A percentile compares a stretch with the other conserved stretches of the same genome.
Evolutionary conservation across 2,888 invertebrate genomes (phyloP).

Genomic region (Apotomis turbidana): DNA sequence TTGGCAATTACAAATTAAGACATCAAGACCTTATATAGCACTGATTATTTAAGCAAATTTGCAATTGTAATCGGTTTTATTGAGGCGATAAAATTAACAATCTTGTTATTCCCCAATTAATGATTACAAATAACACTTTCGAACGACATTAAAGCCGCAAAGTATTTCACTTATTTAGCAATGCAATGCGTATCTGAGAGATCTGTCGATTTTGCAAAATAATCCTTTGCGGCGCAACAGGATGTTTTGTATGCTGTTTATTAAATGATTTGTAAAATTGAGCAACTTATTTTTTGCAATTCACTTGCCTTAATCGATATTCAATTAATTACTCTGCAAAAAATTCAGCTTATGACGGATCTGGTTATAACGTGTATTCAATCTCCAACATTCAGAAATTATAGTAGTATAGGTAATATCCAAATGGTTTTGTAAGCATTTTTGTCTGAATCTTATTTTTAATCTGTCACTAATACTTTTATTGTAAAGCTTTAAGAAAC

Average conservation of each 20-base stretch:
- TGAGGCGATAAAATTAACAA: constrained; percentile 19
- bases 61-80: constrained; percentile 28
- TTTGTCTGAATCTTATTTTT: too few relatives aligned
- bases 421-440: too few relatives aligned
- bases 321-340: neutral
- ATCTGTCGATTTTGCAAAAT: constrained; percentile 31
- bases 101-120: constrained; percentile 27
- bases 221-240: constrained; percentile 17
- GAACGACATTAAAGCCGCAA: constrained; percentile 34
- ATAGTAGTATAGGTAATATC: neutral
- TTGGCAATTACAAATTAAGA: constrained; percentile 26
- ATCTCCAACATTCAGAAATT: neutral
- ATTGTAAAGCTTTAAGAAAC: too few relatives aligned
- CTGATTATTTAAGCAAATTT: constrained; percentile 30
- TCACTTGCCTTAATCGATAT: neutral
- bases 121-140: constrained; percentile 32
- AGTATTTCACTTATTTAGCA: constrained; percentile 28
- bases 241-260: constrained; percentile 28
- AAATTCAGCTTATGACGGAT: too few relatives aligned
- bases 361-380: neutral
- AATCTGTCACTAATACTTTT: too few relatives aligned
- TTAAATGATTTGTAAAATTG: constrained; percentile 12
- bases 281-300: constrained; percentile 8
- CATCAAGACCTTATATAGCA: constrained; percentile 17
- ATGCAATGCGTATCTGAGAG: constrained; percentile 14